A percentile compares a stretch with the other conserved stretches of the same genome.
Evolutionary conservation across 2,797 vertebrate genomes (phyloP).

Genomic region (Mormyrops boulengeri): DNA sequence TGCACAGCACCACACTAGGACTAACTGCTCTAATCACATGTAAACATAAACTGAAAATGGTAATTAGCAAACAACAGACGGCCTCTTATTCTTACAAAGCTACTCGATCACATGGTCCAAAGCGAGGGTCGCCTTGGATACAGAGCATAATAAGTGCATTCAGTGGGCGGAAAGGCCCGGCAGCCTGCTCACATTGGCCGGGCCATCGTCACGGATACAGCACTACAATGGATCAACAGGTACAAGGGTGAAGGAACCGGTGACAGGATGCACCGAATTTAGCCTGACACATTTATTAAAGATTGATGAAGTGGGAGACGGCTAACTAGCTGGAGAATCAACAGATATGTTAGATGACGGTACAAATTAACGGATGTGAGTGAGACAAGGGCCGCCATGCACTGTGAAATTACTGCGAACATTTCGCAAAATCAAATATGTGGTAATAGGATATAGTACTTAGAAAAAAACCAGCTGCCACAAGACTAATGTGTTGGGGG

Average conservation of each 20-base stretch:
- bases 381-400: no score
- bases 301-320: constrained; percentile 54
- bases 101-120: constrained; percentile 48
- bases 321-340: constrained; percentile 18
- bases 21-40: constrained; percentile 38
- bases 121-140: constrained; percentile 36
- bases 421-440: background rate
- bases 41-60: constrained; percentile 22
- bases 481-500: background rate
- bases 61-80: constrained; percentile 47
- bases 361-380: background rate
- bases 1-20: constrained; percentile 23
- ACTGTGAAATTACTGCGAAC: background rate
- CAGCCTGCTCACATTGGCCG: constrained; percentile 36
- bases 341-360: background rate
- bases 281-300: constrained; percentile 58
- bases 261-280: constrained; percentile 53
- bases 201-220: constrained; percentile 18
- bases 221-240: constrained; percentile 37
- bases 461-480: background rate
- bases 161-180: constrained; percentile 27
- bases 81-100: constrained; percentile 48
- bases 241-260: constrained; percentile 34
- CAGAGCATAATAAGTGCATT: constrained; percentile 42
- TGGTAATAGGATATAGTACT: background rate